Base-by-base conservation (phyloP, 2,113 vertebrate genomes). In the Nothocercus nigrocapillus region DNA sequence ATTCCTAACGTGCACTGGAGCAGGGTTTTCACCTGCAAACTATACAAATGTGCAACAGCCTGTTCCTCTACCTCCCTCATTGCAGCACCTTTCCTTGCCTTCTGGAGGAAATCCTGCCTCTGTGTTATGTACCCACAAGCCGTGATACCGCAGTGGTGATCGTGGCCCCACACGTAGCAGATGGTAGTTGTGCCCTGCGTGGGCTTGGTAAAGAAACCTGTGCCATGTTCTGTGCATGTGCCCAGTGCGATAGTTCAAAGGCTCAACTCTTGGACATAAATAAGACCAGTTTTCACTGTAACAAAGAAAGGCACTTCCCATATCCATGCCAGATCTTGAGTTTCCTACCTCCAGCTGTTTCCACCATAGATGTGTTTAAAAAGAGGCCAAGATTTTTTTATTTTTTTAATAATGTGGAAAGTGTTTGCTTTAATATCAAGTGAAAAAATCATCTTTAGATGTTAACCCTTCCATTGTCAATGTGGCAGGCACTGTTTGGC, bases 261-360 rank as follows among this genome's bases (percentile, higher is more conserved):
- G 86, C 85, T 93, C 90, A 68, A 9, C 0, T 13, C 73, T 84
- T 77, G 15, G 66, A 18, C 66, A 93, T 85, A 96, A 96, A 94
- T 94, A 85, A 93, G 63, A 88, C 40, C 77, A 90, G 83, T 73
- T 70, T 82, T 94, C 96, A 70, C 80, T 95, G 83, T 74, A 97
- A 97, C 95, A 96, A 95, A 95, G 93, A 82, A 79, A 96, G 93
- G 93, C 95, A 96, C 92, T 97, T 97, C 95, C 93, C 90, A 89
- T 72, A 76, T 47, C 88, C 92, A 93, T 96, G 96, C 94, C 93
- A 96, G 94, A 96, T 97, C 92, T 95, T 96, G 88, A 93, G 74
- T 96, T 96, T 90, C 94, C 92, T 94, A 96, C 92, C 74, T 94
- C 94, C 94, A 95, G 94, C 96, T 96, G 94, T 94, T 96, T 97